These are phyloP conservation scores for Leptothorax acervorum DNA, from an alignment of 2,888 invertebrate genomes.

Conservation along the genomic window DNA sequence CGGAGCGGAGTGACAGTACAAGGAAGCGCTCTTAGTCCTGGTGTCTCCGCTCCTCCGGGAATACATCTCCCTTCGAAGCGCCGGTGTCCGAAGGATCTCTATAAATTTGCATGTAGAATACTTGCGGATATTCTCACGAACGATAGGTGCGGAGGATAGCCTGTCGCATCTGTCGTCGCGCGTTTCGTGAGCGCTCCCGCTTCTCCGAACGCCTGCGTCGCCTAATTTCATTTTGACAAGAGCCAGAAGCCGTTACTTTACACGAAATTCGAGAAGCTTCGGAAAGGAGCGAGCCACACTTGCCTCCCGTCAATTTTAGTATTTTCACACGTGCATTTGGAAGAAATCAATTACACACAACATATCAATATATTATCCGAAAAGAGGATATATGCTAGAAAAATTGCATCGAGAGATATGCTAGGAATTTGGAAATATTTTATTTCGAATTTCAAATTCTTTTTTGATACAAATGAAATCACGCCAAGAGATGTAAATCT, in stretches of 20 bases:
- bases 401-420: not conserved
- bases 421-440: not conserved
- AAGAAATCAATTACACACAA: not conserved
- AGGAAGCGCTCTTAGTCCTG: slow-evolving; percentile 86
- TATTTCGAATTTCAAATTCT: not conserved
- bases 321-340: not conserved
- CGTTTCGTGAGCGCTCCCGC: slow-evolving; percentile 52
- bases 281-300: slow-evolving; percentile 20
- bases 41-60: slow-evolving; percentile 82
- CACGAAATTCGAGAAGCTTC: slow-evolving; percentile 62
- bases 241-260: slow-evolving; percentile 65
- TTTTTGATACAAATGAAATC: not conserved
- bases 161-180: slow-evolving; percentile 74
- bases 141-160: slow-evolving; percentile 63
- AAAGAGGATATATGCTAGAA: not conserved
- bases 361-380: not conserved
- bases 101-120: slow-evolving; percentile 86
- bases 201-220: slow-evolving; percentile 53
- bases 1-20: slow-evolving; percentile 85
- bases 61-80: slow-evolving; percentile 79
- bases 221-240: slow-evolving; percentile 74
- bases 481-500: not conserved
- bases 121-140: slow-evolving; percentile 80
- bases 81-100: slow-evolving; percentile 85
- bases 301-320: slow-evolving; percentile 20